Evolutionary conservation across 1,140 invertebrate genomes (phyloP).

Genomic region (Apis florea): DNA sequence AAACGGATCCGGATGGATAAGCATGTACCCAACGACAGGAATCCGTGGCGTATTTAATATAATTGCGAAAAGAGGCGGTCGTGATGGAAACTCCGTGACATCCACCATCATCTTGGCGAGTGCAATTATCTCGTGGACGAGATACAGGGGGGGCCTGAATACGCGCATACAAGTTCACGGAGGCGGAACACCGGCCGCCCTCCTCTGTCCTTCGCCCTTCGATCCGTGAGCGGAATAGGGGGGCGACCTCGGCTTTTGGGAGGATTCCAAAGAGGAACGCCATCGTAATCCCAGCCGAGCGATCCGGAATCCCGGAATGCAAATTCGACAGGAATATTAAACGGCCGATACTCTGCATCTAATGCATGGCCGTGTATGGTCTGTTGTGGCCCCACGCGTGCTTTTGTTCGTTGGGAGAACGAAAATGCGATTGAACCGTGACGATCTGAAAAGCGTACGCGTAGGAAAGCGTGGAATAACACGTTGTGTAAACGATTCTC

Average conservation of each 20-base stretch:
- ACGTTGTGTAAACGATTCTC: no score
- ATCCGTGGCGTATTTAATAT: no score
- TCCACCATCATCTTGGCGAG: neutral
- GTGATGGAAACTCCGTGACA: neutral
- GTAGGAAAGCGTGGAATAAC: neutral
- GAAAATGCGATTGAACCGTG: neutral
- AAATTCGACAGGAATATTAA: constrained; percentile 55
- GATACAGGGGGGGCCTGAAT: neutral
- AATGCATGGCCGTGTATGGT: neutral
- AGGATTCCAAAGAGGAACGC: constrained; percentile 47
- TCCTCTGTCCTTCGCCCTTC: constrained; percentile 32
- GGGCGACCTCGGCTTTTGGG: constrained; percentile 28
- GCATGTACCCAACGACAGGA: no score
- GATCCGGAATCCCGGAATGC: constrained; percentile 54
- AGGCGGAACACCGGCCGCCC: neutral
- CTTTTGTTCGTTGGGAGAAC: neutral
- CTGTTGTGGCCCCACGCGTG: neutral
- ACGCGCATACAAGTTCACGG: neutral
- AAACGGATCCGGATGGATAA: no score
- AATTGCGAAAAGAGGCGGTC: no score
- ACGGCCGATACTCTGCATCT: constrained; percentile 37
- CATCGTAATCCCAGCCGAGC: constrained; percentile 36
- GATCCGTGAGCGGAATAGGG: constrained; percentile 28
- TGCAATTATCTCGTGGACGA: neutral
- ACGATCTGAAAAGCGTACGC: neutral